Evolutionary conservation across 2,113 vertebrate species (phyloP), one percentile per base, ranked within the genome.

Genomic region (Thinocorus orbignyianus): DNA sequence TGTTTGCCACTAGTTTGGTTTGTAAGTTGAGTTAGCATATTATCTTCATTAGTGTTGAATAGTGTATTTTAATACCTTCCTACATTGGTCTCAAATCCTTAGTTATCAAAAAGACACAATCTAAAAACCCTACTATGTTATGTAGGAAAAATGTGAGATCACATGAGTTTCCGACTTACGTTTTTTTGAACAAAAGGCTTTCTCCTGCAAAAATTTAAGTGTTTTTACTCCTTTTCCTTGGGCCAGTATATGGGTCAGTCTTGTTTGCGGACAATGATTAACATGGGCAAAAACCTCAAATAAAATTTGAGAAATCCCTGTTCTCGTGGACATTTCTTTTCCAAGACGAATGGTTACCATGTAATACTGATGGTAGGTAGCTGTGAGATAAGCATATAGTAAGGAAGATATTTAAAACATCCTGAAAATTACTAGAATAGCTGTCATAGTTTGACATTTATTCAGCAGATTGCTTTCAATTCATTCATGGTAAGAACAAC

Each of bases 271-370:
- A 6, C 28, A 9, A 28, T 44, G 4, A 28, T 39, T 77, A 24
- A 73, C 58, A 60, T 61, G 18, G 22, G 15, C 10, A 57, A 86
- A 65, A 65, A 72, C 3, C 3, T 83, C 54, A 83, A 35, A 82
- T 31, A 24, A 5, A 13, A n/a, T 60, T 57, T 22, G 16, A 24
- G 42, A 81, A 77, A 54, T 22, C 2, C 7, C 28, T n/a, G 5
- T 81, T 91, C 30, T 57, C 3, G 4, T 25, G 10, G 9, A 5
- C 7, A 25, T 31, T 51, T 68, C 81, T 46, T 13, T 57, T 19
- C 9, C 15, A 65, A 44, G 25, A 30, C 2, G 1, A 0, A 2
- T 55, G 11, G 41, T 76, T 28, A 55, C 7, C 7, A 31, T n/a
- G 25, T 35, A 51, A 64, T 88, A 83, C 5, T 72, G 22, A 51